These are phyloP conservation scores for Danio tinwini DNA, from an alignment of 2,797 vertebrate species.

Conservation along the genomic window DNA sequence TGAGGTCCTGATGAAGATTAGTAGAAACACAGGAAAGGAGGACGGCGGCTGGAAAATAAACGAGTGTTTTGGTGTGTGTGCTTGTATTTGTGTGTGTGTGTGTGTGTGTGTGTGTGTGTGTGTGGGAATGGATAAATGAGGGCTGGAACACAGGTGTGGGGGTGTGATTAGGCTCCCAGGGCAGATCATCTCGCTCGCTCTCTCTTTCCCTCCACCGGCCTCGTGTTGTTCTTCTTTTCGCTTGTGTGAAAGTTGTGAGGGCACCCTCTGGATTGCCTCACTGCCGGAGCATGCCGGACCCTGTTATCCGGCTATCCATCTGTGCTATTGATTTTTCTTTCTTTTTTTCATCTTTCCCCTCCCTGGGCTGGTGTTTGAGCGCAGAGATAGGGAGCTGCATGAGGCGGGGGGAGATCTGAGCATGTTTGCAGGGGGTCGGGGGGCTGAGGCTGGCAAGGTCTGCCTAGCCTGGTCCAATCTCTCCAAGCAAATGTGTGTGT, in stretches of 20 bases:
- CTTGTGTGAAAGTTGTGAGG: constrained; percentile 83
- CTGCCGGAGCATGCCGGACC: constrained; percentile 80
- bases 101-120: too few relatives aligned
- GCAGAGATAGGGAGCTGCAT: constrained; percentile 55
- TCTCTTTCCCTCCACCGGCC: constrained; percentile 71
- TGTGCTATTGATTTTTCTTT: constrained; percentile 82
- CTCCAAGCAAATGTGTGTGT: constrained; percentile 65
- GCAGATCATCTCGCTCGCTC: constrained; percentile 74
- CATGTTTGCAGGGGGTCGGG: constrained; percentile 65
- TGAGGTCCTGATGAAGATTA: constrained; percentile 31
- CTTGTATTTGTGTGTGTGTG: constrained; percentile 29
- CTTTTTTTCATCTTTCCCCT: constrained; percentile 82
- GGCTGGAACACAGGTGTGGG: constrained; percentile 50
- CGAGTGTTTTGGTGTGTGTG: constrained; percentile 49
- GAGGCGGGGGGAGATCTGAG: constrained; percentile 76
- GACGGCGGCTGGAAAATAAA: constrained; percentile 34
- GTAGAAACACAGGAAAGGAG: constrained; percentile 35
- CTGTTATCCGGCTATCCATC: constrained; percentile 84
- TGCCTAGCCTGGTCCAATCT: constrained; percentile 69
- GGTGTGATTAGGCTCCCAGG: constrained; percentile 74
- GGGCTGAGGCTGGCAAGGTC: constrained; percentile 63
- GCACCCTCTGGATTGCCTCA: constrained; percentile 84
- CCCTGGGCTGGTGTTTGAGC: constrained; percentile 71
- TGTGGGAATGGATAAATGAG: constrained; percentile 50
- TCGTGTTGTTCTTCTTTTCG: constrained; percentile 73